Conservation (phyloP, 2,888 invertebrate species). For the Agonopterix heracliana region DNA sequence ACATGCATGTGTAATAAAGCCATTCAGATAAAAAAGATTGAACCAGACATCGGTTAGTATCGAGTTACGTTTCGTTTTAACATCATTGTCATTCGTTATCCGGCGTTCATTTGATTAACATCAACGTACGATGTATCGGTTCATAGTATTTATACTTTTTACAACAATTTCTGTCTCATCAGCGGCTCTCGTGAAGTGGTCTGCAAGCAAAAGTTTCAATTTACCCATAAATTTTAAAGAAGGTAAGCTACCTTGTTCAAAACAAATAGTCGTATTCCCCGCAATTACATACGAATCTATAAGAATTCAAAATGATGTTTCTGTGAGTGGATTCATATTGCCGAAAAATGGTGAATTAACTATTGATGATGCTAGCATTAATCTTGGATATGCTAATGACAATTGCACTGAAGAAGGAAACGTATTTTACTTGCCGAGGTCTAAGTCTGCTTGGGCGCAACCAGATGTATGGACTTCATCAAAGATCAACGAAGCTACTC, state of each 20-base stretch:
- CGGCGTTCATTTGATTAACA: constrained; percentile 19
- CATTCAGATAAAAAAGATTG: constrained; percentile 36
- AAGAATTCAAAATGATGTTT: constrained; percentile 33
- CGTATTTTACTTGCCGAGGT: constrained; percentile 43
- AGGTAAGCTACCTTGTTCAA: constrained; percentile 55
- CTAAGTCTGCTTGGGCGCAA: constrained; percentile 48
- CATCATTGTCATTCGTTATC: constrained; percentile 36
- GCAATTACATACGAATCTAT: constrained; percentile 38
- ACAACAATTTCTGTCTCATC: constrained; percentile 21
- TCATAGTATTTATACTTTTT: constrained; percentile 4
- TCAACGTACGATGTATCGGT: constrained; percentile 5
- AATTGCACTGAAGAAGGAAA: constrained; percentile 34
- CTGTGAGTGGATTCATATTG: constrained; percentile 45
- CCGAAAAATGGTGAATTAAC: constrained; percentile 55
- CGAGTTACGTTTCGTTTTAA: constrained; percentile 40
- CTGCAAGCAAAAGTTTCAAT: constrained; percentile 53
- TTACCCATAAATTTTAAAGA: constrained; percentile 49
- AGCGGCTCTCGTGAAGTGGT: constrained; percentile 48
- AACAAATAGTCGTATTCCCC: constrained; percentile 56
- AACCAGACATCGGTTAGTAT: constrained; percentile 48
- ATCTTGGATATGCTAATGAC: constrained; percentile 41
- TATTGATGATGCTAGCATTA: constrained; percentile 41
- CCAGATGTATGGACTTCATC: constrained; percentile 61
- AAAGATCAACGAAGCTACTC: constrained; percentile 61
- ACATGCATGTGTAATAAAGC: constrained; percentile 25